These are phyloP conservation scores for Papilio glaucus DNA, from an alignment of 1,140 invertebrate species.

Conservation along the genomic window DNA sequence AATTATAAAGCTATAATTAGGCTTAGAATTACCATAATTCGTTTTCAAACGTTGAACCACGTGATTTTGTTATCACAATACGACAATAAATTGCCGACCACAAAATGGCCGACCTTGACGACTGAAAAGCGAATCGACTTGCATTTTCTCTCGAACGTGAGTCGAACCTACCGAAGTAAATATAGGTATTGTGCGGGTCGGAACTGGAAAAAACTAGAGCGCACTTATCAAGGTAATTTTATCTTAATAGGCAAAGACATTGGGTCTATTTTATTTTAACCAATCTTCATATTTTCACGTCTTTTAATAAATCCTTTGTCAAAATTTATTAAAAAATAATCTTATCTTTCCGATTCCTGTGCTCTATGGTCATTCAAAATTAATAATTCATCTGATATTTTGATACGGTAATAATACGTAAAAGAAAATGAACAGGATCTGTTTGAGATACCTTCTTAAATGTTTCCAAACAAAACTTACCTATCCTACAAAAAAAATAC, in stretches of 20 bases:
- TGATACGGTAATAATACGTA: background rate
- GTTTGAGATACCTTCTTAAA: background rate
- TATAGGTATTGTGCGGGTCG: constrained; percentile 18
- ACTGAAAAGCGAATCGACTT: constrained; percentile 17
- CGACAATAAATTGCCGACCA: constrained; percentile 22
- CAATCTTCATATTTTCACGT: background rate
- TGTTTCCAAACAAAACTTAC: background rate
- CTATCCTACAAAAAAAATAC: background rate
- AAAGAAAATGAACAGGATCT: background rate
- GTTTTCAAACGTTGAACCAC: constrained; percentile 5
- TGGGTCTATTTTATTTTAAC: background rate
- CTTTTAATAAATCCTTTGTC: background rate
- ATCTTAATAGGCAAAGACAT: background rate
- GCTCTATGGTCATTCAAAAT: too few relatives aligned
- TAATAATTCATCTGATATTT: too few relatives aligned
- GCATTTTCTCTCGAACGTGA: constrained; percentile 14
- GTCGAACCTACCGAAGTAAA: background rate
- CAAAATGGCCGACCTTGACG: constrained; percentile 19
- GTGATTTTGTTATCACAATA: constrained; percentile 24
- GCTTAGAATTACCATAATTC: background rate
- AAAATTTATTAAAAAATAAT: background rate
- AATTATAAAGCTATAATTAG: background rate
- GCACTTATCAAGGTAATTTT: background rate
- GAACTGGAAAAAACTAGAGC: background rate
- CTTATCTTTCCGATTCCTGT: too few relatives aligned